Percentiles rank a stretch among this genome's conserved stretches.
Evolutionary conservation across 2,113 vertebrate species (phyloP).

Genomic region (Paradoxurus hermaphroditus): DNA sequence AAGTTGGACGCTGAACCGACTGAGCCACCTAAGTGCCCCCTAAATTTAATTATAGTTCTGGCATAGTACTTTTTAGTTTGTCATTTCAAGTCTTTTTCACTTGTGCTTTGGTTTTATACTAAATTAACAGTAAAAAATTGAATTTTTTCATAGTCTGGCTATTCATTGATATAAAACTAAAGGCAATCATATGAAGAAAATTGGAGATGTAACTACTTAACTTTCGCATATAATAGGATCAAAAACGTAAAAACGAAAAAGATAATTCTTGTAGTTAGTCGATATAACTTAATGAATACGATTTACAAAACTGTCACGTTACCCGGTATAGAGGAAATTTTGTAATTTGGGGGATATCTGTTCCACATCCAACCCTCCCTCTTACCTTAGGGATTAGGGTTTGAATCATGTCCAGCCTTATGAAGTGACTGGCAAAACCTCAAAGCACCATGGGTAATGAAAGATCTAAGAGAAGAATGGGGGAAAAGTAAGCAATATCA

Average conservation of each 20-base stretch:
- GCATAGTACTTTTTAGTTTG: background rate
- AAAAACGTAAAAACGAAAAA: background rate
- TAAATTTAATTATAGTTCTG: background rate
- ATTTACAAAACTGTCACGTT: background rate
- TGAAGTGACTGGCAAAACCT: background rate
- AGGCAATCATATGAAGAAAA: background rate
- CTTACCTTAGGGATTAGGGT: background rate
- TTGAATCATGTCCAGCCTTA: background rate
- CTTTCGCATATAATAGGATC: slow-evolving; percentile 5
- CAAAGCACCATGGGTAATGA: background rate
- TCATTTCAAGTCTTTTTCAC: background rate
- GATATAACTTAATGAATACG: background rate
- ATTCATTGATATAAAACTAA: background rate
- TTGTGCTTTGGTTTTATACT: background rate
- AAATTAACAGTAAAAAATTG: background rate
- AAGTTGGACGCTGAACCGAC: too few species aligned
- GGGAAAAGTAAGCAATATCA: background rate
- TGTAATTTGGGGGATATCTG: background rate
- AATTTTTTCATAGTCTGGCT: background rate
- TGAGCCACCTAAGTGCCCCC: too few species aligned
- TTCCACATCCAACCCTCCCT: background rate
- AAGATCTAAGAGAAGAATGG: background rate
- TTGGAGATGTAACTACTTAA: background rate
- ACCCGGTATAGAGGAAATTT: background rate
- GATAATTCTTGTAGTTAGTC: background rate